Base-by-base conservation (phyloP, 2,888 invertebrate genomes). In the Machimus rusticus region DNA sequence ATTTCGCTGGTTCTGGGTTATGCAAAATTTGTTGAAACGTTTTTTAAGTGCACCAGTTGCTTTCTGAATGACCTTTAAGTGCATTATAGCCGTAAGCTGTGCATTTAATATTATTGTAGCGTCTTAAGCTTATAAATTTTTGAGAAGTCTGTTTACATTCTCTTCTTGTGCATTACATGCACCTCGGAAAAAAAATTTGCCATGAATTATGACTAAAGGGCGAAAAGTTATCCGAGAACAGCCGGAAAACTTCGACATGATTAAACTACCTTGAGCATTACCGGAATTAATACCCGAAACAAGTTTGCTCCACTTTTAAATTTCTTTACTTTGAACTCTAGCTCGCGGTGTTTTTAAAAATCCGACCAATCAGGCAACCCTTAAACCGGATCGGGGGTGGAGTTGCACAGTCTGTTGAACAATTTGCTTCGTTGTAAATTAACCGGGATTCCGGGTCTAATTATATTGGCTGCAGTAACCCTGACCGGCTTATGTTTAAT, bases 31-130 rank as follows among this genome's bases (percentile, higher is more conserved):
- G 23, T 19, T 66, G 1, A 66, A 66, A 66, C 57, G 19, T 19
- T 19, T 28, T 66, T 66, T 66, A 66, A 66, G 66, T 66, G 66
- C 28, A 19, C 23, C 23, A 23, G 23, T 28, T 28, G 12, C 4
- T 66, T 66, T 66, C 28, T 66, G 5, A 57, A 23, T 19, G 66
- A 66, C 66, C 66, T 23, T 66, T 66, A 28, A 66, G 66, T 23
- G 28, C 66, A 66, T 66, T 66, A 66, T 28, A 66, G 12, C 23
- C 23, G 23, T 66, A 66, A 66, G 28, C 23, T 28, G 28, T 4
- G 66, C 66, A 55, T 55, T 79, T 51, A 28, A 31, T 78, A 51
- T 51, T 79, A 79, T 79, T 79, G 51, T 46, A 79, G 51, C 55
- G 16, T 79, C 16, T 51, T 79, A 79, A 46, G 79, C 31, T 79